A percentile compares a stretch with the other conserved stretches of the same genome.
phyloP scores from a whole-genome alignment of 1,140 invertebrate species.

The Cataglyphis hispanica region DNA sequence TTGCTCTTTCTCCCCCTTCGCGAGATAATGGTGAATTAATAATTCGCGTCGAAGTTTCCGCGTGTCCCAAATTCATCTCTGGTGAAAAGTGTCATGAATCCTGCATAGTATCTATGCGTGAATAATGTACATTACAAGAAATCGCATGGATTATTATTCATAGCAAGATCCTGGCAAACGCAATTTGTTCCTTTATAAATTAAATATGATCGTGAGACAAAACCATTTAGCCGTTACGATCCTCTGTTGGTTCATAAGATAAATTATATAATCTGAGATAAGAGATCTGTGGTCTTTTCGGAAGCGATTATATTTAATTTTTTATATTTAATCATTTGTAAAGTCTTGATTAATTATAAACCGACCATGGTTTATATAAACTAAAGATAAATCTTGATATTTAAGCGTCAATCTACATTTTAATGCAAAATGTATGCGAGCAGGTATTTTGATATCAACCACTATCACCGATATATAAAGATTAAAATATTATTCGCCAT shows the following conservation, averaged over 20 bases:
- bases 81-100: conserved; percentile 45
- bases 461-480: not conserved
- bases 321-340: not conserved
- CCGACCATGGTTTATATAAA: not conserved
- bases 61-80: conserved; percentile 29
- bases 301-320: not conserved
- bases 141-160: conserved; percentile 65
- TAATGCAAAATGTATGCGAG: not conserved
- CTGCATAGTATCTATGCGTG: not conserved
- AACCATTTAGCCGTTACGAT: not conserved
- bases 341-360: not conserved
- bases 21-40: conserved; percentile 71
- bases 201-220: not conserved
- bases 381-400: not conserved
- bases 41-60: conserved; percentile 68
- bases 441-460: not conserved
- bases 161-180: conserved; percentile 28
- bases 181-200: conserved; percentile 40
- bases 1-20: conserved; percentile 53
- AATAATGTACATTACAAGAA: not conserved
- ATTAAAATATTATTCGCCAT: not conserved
- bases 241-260: not conserved
- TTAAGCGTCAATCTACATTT: not conserved
- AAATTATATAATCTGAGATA: conserved; percentile 3
- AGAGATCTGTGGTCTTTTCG: not conserved